Conservation (phyloP, 2,113 vertebrate genomes). For the Solenodon paradoxus region DNA sequence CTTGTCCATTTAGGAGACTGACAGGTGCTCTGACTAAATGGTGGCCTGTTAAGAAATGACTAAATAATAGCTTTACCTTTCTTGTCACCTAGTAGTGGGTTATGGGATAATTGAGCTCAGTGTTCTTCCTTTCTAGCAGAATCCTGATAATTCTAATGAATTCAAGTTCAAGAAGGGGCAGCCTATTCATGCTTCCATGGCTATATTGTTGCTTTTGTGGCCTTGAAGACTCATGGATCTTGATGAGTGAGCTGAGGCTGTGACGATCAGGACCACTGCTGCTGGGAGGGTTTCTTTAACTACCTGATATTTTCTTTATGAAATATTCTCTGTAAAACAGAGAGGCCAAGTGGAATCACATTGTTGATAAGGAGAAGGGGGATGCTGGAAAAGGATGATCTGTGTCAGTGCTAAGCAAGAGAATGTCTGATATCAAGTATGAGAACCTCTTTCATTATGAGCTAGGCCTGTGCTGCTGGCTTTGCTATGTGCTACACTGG, state of each 20-base stretch:
- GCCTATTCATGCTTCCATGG: not conserved
- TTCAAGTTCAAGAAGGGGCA: not conserved
- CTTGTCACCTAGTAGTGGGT: not conserved
- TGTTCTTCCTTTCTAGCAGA: not conserved
- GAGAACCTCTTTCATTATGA: not conserved
- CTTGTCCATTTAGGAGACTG: not conserved
- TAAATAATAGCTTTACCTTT: not conserved
- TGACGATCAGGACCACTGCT: not conserved
- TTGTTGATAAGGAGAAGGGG: not conserved
- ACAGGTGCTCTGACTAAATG: not conserved
- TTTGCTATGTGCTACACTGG: not conserved
- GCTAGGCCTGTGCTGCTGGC: not conserved
- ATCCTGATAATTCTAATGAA: not conserved
- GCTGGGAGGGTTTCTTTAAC: not conserved
- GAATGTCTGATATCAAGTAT: rapidly evolving
- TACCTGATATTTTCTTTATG: not conserved
- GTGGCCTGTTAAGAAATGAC: not conserved
- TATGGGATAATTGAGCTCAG: not conserved
- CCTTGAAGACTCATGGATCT: not conserved
- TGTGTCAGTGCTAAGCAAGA: not conserved
- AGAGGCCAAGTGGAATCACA: not conserved
- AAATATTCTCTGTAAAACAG: not conserved
- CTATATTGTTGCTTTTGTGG: not conserved
- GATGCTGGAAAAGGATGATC: not conserved
- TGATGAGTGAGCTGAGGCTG: not conserved